Evolutionary conservation across 2,113 vertebrate genomes (phyloP).

Genomic region (Megaceryle maxima): DNA sequence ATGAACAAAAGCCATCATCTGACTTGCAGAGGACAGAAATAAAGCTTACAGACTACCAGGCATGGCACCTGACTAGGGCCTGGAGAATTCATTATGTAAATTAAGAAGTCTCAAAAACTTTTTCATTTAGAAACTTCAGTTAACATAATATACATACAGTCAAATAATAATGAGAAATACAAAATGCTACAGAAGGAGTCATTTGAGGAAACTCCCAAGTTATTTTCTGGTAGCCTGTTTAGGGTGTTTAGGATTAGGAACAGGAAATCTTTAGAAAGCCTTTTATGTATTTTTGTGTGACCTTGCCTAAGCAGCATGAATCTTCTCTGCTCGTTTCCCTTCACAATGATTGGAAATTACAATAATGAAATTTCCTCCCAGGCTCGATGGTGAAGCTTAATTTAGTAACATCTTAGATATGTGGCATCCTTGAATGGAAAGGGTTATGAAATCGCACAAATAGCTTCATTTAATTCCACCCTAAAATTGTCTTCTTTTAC

Average conservation of each 20-base stretch:
- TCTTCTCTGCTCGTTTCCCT: neutral
- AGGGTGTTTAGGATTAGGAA: neutral
- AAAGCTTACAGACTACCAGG: neutral
- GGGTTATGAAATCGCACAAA: neutral
- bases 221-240: neutral
- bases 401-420: constrained; percentile 16
- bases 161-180: neutral
- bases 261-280: neutral
- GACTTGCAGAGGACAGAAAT: neutral
- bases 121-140: neutral
- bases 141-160: neutral
- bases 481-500: neutral
- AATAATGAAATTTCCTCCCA: constrained; percentile 50
- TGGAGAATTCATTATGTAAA: neutral
- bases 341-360: neutral
- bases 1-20: neutral
- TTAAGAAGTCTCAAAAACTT: neutral
- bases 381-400: neutral
- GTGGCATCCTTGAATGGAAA: neutral
- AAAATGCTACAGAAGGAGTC: neutral
- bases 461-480: neutral
- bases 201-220: neutral
- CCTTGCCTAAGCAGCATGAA: neutral
- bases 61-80: neutral
- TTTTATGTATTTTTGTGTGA: neutral